These are phyloP conservation scores for Carduelis carduelis DNA, from an alignment of 2,797 vertebrate species.

Conservation along the genomic window DNA sequence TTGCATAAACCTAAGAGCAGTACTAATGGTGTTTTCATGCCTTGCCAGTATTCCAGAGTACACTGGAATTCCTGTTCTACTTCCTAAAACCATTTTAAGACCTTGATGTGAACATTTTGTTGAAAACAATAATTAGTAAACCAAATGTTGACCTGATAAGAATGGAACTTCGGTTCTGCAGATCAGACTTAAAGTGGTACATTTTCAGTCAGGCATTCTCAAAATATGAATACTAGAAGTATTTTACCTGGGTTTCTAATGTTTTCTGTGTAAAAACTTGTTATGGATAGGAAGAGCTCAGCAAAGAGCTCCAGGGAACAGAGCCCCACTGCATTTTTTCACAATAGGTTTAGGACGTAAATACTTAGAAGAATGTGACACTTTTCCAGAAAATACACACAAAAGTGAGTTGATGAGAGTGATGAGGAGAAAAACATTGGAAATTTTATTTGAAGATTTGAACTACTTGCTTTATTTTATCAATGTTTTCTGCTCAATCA, in stretches of 20 bases:
- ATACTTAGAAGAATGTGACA: background rate
- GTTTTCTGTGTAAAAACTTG: background rate
- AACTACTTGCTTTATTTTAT: background rate
- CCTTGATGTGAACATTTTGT: background rate
- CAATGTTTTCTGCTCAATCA: background rate
- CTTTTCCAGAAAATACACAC: background rate
- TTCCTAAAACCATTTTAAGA: background rate
- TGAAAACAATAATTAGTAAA: background rate
- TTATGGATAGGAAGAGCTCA: background rate
- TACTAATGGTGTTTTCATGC: background rate
- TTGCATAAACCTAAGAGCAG: background rate
- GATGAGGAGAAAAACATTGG: background rate
- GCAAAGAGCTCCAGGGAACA: background rate
- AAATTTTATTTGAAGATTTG: background rate
- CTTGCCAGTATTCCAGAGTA: background rate
- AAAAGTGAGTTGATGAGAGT: background rate
- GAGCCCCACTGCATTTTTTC: background rate
- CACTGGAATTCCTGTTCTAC: background rate
- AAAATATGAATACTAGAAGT: background rate
- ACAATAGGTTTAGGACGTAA: background rate
- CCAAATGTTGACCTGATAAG: background rate
- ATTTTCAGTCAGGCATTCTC: background rate
- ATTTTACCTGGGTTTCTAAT: background rate
- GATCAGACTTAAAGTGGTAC: background rate
- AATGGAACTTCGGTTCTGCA: background rate